phyloP scores from a whole-genome alignment of 2,888 invertebrate species.

The Habrosyne pyritoides region DNA sequence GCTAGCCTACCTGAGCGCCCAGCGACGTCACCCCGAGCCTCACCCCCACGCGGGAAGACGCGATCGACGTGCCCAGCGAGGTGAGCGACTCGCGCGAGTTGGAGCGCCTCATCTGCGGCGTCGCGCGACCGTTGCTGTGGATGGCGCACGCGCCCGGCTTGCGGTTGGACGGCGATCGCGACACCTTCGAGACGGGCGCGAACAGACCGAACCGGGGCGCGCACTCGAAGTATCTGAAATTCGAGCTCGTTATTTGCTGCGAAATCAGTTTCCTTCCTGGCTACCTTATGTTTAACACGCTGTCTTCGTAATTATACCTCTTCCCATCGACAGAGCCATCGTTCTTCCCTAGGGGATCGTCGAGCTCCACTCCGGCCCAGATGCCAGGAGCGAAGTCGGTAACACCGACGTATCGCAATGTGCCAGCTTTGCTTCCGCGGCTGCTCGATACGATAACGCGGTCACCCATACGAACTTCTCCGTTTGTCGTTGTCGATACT shows the following conservation, averaged over 20 bases:
- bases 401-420: conserved; percentile 91
- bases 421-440: conserved; percentile 94
- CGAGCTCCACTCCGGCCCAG: conserved; percentile 98
- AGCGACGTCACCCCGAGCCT: conserved; percentile 90
- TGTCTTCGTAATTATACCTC: conserved; percentile 83
- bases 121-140: conserved; percentile 85
- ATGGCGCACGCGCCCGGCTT: conserved; percentile 85
- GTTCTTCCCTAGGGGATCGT: conserved; percentile 97
- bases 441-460: conserved; percentile 94
- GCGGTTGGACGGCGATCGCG: conserved; percentile 90
- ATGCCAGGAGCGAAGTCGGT: conserved; percentile 96
- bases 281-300: too few species aligned
- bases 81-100: conserved; percentile 94
- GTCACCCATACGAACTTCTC: conserved; percentile 93
- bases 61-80: conserved; percentile 84
- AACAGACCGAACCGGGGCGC: conserved; percentile 95
- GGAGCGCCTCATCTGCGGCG: conserved; percentile 83
- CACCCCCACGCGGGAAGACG: conserved; percentile 86
- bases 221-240: conserved; percentile 96
- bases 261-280: conserved; percentile 6
- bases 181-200: conserved; percentile 95
- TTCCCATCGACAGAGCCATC: conserved; percentile 97
- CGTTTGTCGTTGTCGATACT: conserved; percentile 72
- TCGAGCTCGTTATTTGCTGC: conserved; percentile 17
- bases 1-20: conserved; percentile 86